Conservation (phyloP, 2,113 vertebrate genomes). For the Gobio gobio region DNA sequence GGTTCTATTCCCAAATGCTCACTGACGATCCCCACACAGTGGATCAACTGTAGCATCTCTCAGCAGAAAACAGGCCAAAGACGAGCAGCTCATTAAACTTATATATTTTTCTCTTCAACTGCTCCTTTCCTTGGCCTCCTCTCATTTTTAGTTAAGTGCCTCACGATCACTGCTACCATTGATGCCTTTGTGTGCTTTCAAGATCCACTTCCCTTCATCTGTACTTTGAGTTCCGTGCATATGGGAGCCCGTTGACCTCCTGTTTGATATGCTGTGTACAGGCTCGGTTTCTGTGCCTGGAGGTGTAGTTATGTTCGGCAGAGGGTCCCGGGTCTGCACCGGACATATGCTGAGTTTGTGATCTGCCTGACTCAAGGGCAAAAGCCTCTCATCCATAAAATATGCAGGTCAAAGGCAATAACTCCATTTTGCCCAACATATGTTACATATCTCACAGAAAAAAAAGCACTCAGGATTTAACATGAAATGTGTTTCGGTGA, state of each 20-base stretch:
- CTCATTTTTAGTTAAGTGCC: conserved; percentile 29
- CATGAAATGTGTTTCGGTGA: neutral
- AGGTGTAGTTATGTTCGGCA: conserved; percentile 49
- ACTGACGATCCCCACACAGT: conserved; percentile 10
- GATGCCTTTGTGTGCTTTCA: conserved; percentile 26
- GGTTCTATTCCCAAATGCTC: conserved; percentile 9
- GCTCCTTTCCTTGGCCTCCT: neutral
- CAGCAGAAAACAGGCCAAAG: conserved; percentile 28
- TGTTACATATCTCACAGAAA: conserved; percentile 44
- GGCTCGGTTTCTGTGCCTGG: conserved; percentile 35
- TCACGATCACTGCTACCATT: neutral
- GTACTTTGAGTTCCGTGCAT: conserved; percentile 40
- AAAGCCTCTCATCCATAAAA: conserved; percentile 57
- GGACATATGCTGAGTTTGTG: conserved; percentile 60
- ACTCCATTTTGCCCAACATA: conserved; percentile 39
- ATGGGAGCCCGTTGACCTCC: conserved; percentile 35
- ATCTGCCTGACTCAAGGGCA: conserved; percentile 54
- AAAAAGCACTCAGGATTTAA: neutral
- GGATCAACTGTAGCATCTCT: conserved; percentile 26
- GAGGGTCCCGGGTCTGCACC: conserved; percentile 44
- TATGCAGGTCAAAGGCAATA: conserved; percentile 56
- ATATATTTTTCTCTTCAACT: conserved; percentile 5
- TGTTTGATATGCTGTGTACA: conserved; percentile 34
- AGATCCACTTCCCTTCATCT: conserved; percentile 26
- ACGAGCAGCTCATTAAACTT: conserved; percentile 35